Base-by-base conservation (phyloP, 2,888 invertebrate species). In the Mellilla xanthometata region DNA sequence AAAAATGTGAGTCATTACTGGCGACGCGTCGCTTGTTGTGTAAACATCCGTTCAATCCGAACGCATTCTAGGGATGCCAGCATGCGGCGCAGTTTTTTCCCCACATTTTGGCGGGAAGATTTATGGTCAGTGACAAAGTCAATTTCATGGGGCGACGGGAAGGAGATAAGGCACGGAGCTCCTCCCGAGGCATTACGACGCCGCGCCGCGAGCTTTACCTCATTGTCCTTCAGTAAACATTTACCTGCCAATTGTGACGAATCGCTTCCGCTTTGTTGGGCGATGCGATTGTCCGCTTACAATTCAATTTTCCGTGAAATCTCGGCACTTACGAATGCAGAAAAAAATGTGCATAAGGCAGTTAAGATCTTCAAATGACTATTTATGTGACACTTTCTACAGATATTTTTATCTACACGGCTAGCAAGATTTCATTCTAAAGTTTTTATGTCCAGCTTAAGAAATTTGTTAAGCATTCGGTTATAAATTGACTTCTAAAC, bases 71-170 rank as follows among this genome's bases (percentile, higher is more conserved):
- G 59, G 69, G 68, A 71, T 64, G 74, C 75, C 76, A 71, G 68
- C 33, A 9, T 12, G 33, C 38, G 28, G 10, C 10, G 30, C 22
- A 13, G 26, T 72, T 76, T 79, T 82, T 76, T 71, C 36, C 36
- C 68, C 60, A 57, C 62, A 60, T 68, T 72, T 78, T 62, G 70
- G 61, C 68, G 69, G 56, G 72, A 81, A 87, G 85, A 88, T 88
- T 88, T 88, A 88, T 82, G 80, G 72, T 57, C 76, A 77, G 78
- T 85, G 87, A 87, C 89, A 87, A 81, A 84, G 86, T 87, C 83
- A 82, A 88, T 88, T 87, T 87, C 76, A 81, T 76, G 86, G 81
- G 72, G 65, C 66, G 72, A 61, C 70, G 67, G 60, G 58, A 58
- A 54, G 56, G 39, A 53, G 78, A 81, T 81, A 77, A 64, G 77